Conservation (phyloP, 2,113 vertebrate species). For the Nannobrachium achirus region DNA sequence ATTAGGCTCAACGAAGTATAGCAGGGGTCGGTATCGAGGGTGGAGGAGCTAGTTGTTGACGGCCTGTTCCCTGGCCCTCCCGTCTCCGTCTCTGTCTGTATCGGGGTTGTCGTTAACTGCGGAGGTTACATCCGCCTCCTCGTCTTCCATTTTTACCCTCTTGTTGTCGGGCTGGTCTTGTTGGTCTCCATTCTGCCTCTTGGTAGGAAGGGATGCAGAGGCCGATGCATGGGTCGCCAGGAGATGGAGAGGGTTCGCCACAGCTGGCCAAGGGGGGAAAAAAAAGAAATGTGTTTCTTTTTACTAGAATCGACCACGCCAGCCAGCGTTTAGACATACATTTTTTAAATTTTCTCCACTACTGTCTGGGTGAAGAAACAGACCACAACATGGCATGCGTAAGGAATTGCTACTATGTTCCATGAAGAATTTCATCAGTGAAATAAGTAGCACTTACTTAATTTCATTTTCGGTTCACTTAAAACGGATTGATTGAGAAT, state of each 20-base stretch:
- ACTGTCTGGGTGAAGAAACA: too few relatives aligned
- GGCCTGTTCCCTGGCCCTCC: conserved; percentile 80
- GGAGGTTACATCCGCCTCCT: conserved; percentile 71
- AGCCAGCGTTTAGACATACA: too few relatives aligned
- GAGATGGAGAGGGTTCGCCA: conserved; percentile 92
- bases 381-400: too few relatives aligned
- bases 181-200: conserved; percentile 90
- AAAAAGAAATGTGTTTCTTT: background rate
- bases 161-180: conserved; percentile 85
- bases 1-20: conserved; percentile 52
- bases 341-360: too few relatives aligned
- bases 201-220: conserved; percentile 93
- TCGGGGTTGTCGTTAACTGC: conserved; percentile 61
- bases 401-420: too few relatives aligned
- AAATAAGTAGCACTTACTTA: too few relatives aligned
- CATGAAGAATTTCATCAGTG: too few relatives aligned
- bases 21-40: conserved; percentile 45
- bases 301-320: too few relatives aligned
- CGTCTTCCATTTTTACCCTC: conserved; percentile 86
- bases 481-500: too few relatives aligned
- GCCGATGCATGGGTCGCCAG: conserved; percentile 93
- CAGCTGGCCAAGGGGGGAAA: conserved; percentile 69
- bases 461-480: too few relatives aligned
- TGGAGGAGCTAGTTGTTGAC: conserved; percentile 81
- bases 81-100: conserved; percentile 76